A percentile compares a stretch with the other conserved stretches of the same genome.
These are phyloP conservation scores for Volucella bombylans DNA, from an alignment of 2,888 invertebrate species.

Conservation along the genomic window DNA sequence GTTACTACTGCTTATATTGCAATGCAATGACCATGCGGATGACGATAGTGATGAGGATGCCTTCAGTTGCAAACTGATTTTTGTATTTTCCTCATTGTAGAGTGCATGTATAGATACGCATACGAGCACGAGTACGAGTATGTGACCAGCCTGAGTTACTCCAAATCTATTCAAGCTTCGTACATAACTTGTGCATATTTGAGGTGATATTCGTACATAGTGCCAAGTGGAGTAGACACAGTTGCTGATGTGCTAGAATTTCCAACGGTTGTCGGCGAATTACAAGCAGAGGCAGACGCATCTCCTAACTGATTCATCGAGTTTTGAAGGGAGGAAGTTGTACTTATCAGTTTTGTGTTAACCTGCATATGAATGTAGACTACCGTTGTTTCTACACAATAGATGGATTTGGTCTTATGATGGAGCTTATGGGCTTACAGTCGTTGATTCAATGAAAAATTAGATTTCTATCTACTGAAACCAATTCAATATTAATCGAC, in stretches of 20 bases:
- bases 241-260: slow-evolving; percentile 3
- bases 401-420: not conserved
- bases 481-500: too few species aligned
- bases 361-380: not conserved
- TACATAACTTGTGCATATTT: slow-evolving; percentile 23
- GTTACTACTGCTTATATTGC: slow-evolving; percentile 24
- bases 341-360: slow-evolving; percentile 18
- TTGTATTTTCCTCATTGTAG: slow-evolving; percentile 37
- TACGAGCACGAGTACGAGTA: slow-evolving; percentile 3
- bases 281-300: not conserved
- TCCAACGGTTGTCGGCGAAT: not conserved
- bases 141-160: too few species aligned
- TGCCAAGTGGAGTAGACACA: slow-evolving; percentile 5
- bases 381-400: slow-evolving; percentile 14
- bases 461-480: too few species aligned
- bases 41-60: slow-evolving; percentile 50
- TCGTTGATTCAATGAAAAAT: too few species aligned
- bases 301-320: slow-evolving; percentile 5
- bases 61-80: slow-evolving; percentile 49
- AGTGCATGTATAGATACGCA: slow-evolving; percentile 26
- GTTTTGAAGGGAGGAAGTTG: slow-evolving; percentile 12
- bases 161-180: not conserved
- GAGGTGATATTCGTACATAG: slow-evolving; percentile 4
- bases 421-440: too few species aligned
- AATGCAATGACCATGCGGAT: slow-evolving; percentile 2